Evolutionary conservation across 2,797 vertebrate species (phyloP).

Genomic region (Garrulus glandarius): DNA sequence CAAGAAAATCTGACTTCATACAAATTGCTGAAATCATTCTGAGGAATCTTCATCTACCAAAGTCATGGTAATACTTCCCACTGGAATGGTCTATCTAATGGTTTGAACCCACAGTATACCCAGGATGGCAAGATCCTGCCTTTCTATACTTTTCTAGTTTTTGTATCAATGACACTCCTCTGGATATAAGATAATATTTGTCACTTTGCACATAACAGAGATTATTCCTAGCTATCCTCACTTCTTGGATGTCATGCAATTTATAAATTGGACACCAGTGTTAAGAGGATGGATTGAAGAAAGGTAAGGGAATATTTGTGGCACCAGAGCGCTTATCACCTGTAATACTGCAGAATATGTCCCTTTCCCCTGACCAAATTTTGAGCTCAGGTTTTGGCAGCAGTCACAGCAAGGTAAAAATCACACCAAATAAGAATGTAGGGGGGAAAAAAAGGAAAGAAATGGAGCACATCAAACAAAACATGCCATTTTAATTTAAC

Average conservation of each 20-base stretch:
- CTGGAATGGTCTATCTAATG: background rate
- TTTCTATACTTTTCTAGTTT: background rate
- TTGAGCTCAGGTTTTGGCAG: background rate
- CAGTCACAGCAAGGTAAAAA: background rate
- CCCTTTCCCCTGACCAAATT: background rate
- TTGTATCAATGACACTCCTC: background rate
- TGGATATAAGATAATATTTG: background rate
- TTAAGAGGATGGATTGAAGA: background rate
- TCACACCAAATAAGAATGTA: background rate
- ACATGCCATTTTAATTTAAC: background rate
- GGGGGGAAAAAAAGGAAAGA: background rate
- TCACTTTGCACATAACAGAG: background rate
- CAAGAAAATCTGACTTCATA: background rate
- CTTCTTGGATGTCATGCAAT: background rate
- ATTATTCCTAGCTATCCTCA: background rate
- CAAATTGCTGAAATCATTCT: background rate
- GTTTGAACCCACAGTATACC: background rate
- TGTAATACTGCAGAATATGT: background rate
- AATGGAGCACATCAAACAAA: background rate
- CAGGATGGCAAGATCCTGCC: background rate
- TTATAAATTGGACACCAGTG: background rate
- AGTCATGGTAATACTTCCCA: background rate
- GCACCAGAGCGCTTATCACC: background rate
- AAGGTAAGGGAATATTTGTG: background rate
- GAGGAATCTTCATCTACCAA: background rate